Evolutionary conservation across 2,113 vertebrate genomes (phyloP).

Genomic region (Mandrillus leucophaeus): DNA sequence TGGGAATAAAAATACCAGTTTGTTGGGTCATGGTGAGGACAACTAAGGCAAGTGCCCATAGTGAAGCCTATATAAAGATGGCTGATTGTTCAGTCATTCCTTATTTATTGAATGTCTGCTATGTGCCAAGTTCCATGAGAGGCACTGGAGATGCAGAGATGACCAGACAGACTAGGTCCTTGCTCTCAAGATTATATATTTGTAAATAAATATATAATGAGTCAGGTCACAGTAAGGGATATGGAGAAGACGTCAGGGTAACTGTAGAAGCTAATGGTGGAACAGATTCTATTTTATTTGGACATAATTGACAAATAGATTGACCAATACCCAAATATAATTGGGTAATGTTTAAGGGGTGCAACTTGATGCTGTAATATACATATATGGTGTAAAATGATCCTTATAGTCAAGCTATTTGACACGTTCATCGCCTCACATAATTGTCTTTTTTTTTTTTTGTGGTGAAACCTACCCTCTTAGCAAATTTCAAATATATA

Average conservation of each 20-base stretch:
- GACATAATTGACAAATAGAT: not conserved
- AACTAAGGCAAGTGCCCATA: not conserved
- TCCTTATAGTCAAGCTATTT: not conserved
- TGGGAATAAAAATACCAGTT: slow-evolving; percentile 12
- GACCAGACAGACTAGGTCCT: not conserved
- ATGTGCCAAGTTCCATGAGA: not conserved
- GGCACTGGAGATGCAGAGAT: not conserved
- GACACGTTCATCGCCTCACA: not conserved
- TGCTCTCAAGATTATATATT: not conserved
- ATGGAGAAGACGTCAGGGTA: not conserved
- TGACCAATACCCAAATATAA: not conserved
- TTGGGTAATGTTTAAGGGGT: not conserved
- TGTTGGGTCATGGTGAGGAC: not conserved
- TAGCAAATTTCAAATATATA: not conserved
- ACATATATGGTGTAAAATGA: not conserved
- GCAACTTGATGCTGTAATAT: not conserved
- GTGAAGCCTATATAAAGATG: too few species aligned
- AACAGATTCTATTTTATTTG: not conserved
- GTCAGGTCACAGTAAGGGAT: not conserved
- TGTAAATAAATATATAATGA: not conserved
- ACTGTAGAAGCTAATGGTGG: not conserved
- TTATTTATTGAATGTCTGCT: not conserved
- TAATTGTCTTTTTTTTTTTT: not conserved
- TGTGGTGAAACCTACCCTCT: not conserved
- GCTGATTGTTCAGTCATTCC: too few species aligned